A percentile compares a stretch with the other conserved stretches of the same genome.
phyloP scores from a whole-genome alignment of 2,113 vertebrate genomes.

The Galemys pyrenaicus region DNA sequence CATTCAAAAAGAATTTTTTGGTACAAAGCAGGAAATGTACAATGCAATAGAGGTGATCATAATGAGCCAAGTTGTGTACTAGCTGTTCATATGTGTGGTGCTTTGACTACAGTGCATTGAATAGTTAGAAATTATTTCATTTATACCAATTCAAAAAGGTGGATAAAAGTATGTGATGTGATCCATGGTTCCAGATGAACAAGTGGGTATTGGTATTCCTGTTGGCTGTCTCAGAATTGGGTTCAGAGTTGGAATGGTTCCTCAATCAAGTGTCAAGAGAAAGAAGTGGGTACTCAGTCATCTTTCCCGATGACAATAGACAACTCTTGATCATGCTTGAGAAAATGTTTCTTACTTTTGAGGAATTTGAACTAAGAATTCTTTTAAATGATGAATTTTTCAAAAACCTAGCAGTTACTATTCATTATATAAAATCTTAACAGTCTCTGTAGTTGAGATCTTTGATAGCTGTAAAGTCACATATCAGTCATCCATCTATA shows the following conservation, averaged over 20 bases:
- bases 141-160: slow-evolving; percentile 30
- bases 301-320: not conserved
- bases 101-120: not conserved
- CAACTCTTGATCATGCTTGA: not conserved
- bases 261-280: not conserved
- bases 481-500: not conserved
- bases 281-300: not conserved
- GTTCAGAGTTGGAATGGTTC: not conserved
- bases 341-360: not conserved
- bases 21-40: not conserved
- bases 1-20: not conserved
- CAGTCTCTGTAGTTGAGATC: not conserved
- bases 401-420: not conserved
- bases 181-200: not conserved
- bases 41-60: not conserved
- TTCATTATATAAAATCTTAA: not conserved
- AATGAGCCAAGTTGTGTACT: not conserved
- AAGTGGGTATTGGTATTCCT: not conserved
- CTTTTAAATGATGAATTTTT: not conserved
- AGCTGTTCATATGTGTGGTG: not conserved
- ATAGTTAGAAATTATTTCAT: not conserved
- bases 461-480: not conserved
- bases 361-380: not conserved
- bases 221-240: not conserved
- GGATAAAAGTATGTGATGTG: not conserved